These are phyloP conservation scores for Rhynchotus rufescens DNA, from an alignment of 2,797 vertebrate genomes.

Conservation along the genomic window DNA sequence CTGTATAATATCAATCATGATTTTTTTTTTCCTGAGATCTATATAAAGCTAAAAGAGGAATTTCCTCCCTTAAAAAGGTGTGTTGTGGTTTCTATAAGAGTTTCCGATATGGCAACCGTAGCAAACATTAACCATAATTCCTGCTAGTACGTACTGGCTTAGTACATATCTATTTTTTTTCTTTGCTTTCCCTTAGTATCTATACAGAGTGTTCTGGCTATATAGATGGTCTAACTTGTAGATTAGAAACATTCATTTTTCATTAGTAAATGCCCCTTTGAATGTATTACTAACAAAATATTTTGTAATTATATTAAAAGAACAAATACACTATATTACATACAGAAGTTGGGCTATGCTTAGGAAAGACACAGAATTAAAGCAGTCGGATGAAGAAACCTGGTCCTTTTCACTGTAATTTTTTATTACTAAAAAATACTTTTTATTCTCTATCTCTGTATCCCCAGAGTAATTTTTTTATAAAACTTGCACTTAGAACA, in stretches of 20 bases:
- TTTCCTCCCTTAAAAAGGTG: slow-evolving; percentile 63
- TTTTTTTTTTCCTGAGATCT: slow-evolving; percentile 38
- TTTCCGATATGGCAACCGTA: slow-evolving; percentile 12
- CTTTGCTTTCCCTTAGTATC: background rate
- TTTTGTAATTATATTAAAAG: background rate
- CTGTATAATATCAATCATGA: slow-evolving; percentile 39
- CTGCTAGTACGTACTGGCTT: background rate
- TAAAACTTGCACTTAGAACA: slow-evolving; percentile 36
- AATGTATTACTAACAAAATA: background rate
- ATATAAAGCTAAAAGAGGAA: slow-evolving; percentile 71
- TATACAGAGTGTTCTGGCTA: background rate
- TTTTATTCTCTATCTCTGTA: background rate
- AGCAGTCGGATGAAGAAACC: background rate
- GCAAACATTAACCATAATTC: slow-evolving; percentile 7
- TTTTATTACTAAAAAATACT: background rate
- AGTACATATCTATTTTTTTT: background rate
- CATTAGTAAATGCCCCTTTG: background rate
- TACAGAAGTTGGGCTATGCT: background rate
- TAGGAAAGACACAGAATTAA: background rate
- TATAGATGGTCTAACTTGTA: background rate
- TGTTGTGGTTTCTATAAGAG: slow-evolving; percentile 66
- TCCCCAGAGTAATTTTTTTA: slow-evolving; percentile 20
- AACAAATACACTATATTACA: background rate
- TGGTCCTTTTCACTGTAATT: background rate
- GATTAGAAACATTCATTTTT: background rate